Base-by-base conservation (phyloP, 1,140 invertebrate genomes). In the Chlorops oryzae region DNA sequence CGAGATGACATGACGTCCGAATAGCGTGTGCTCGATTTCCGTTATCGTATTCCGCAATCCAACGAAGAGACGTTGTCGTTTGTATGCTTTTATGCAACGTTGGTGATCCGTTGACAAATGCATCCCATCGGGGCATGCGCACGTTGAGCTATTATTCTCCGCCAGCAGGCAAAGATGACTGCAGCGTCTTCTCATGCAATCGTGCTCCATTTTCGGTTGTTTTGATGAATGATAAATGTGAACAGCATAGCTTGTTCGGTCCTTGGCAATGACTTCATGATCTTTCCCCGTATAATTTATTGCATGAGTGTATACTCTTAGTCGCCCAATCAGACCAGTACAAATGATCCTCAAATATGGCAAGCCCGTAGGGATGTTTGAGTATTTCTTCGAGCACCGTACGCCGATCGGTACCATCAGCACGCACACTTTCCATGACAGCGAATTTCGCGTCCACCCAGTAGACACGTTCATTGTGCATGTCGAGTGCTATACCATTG, bases 401-500 rank as follows among this genome's bases (percentile, higher is more conserved):
- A 55, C 76, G 74, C 38, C 88, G 74, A 67, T 86, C 82, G 2
- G 73, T 78, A 22, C 89, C 90, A 66, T 91, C 82, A 6, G 92
- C 73, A 15, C 79, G 77, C 15, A 91, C 76, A 2, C 85, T 87
- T 70, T 92, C 89, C 2, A 94, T 81, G 47, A 76, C 82, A 34
- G 76, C 77, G 5, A 80, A 58, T 56, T 89, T 88, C 1, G 80
- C 80, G 57, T 90, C 87, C 0, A 92, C 83, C 79, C 90, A 91
- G 57, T 90, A 86, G 5, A 86, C 73, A 40, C 89, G 76, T 17
- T 84, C 75, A 52, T 86, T 90, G 15, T 87, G 83, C 62, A 85
- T 84, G 70, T 98, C 96, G 39, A 98, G 75, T 2, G 90, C 81
- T 7, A 98, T 73, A 3, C 91, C 91, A 68, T 91, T 94, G 1